Evolutionary conservation across 1,140 invertebrate genomes (phyloP), one percentile per base, ranked within the genome.

Genomic region (Pomacea maculata): DNA sequence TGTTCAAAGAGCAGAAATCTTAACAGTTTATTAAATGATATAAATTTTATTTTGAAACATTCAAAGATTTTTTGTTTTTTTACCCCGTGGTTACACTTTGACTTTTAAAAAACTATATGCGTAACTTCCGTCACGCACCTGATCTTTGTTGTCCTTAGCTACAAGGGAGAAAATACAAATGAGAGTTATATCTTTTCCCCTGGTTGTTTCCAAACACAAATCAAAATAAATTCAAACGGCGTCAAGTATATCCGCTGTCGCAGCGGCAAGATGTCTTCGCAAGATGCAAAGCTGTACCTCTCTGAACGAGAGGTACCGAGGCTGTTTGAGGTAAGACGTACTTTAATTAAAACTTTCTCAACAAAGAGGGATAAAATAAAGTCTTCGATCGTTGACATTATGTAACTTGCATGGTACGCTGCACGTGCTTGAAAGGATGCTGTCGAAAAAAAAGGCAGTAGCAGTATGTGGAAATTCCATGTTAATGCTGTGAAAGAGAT

Each of bases 261-360:
- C 80, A 88, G 86, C 85, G 89, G 89, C 83, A 90, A 89, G 70
- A 90, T 90, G 89, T 89, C 87, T 73, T 88, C 88, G 64, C 88
- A 89, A 78, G 90, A 91, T 86, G 90, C 91, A 21, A 92, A 91
- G 82, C 82, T 86, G 17, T 92, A 92, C 82, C 84, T 92, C 52
- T 84, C 90, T 63, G 88, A 86, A 78, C 84, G 89, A 80, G 86
- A 91, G 78, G 89, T 92, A 52, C 90, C 91, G 75, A 87, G 89
- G 77, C 85, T 92, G 61, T 91, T 92, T 86, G 91, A 92, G 86
- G 90, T 91, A 84, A 86, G 85, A 61, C 34, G 34, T 45, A 45
- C 34, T 45, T 2, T 45, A 45, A 45, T 45, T 45, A 45, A 45
- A 45, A 45, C 34, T 45, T 45, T 45, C 34, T 45, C 6, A 45